Base-by-base conservation (phyloP, 2,888 invertebrate species). In the Drosophila setosimentum region DNA sequence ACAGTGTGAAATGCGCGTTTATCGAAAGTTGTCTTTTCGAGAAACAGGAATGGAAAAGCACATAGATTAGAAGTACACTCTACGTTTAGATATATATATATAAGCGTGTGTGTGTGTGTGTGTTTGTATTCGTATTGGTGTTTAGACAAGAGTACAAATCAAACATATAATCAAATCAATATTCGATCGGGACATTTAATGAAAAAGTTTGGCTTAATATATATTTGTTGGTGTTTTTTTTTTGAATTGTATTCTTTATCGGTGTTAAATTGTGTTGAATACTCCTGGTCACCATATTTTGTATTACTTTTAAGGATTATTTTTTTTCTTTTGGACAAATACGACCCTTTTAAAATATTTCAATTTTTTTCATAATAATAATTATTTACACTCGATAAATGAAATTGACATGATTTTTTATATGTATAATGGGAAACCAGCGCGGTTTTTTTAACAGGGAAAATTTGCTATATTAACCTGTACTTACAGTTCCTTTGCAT, bases 121-220 rank as follows among this genome's bases (percentile, higher is more conserved):
- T 33, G n/a, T 48, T 55, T 50, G 50, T 29, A n/a, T 50, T 11
- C 1, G n/a, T 29, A 11, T 29, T 24, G 16, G 13, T 27, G 2
- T 32, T 32, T 60, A 58, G 69, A 84, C 73, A 67, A 76, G 73
- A 85, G 30, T 64, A 76, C 60, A 70, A 57, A 62, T 32, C 61
- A 73, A 40, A 85, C 67, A 67, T 32, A 67, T 75, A 83, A 77
- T 73, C 50, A 87, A 78, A 84, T 71, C 54, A 85, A 85, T 74
- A 84, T 70, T 79, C 85, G 82, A 82, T 85, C 67, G 82, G 85
- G 85, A 85, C 75, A 87, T 82, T 85, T 71, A 82, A 88, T 82
- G 82, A 83, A 75, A 65, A 69, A 73, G 63, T 82, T 54, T 50
- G 32, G 53, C 32, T 10, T 48, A 58, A 42, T 33, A 57, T 61